Evolutionary conservation across 2,888 invertebrate species (phyloP).

Genomic region (Malthinus flaveolus): DNA sequence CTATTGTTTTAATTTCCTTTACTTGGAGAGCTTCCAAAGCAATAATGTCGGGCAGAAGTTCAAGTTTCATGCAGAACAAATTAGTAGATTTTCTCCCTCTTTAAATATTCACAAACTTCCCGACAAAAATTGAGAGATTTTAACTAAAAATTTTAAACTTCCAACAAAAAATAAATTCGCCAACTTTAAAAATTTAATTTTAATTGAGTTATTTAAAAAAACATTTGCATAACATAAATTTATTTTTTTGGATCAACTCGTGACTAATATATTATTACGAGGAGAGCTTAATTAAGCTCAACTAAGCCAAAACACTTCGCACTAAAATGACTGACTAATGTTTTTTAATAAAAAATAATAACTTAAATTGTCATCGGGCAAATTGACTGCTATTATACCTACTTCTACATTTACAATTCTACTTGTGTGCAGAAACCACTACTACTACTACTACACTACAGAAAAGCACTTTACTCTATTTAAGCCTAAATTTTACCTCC

Average conservation of each 20-base stretch:
- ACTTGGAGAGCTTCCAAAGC: slow-evolving; percentile 49
- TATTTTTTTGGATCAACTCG: no score
- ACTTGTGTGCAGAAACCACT: no score
- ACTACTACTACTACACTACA: no score
- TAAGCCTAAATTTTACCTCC: no score
- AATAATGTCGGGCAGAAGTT: slow-evolving; percentile 50
- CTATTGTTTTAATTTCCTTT: slow-evolving; percentile 52
- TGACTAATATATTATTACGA: no score
- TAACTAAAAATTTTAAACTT: slow-evolving; percentile 3
- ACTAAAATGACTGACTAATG: slow-evolving; percentile 24
- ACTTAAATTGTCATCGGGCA: background rate
- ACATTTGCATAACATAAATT: no score
- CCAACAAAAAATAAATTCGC: no score
- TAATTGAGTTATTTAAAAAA: no score
- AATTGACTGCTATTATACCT: no score
- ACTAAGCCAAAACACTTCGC: slow-evolving; percentile 24
- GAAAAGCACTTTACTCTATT: no score
- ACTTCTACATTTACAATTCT: no score
- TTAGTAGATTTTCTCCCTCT: slow-evolving; percentile 47
- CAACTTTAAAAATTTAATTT: no score
- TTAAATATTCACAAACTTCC: slow-evolving; percentile 49
- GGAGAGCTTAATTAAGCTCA: slow-evolving; percentile 18
- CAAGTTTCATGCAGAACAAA: slow-evolving; percentile 51
- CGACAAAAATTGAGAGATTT: slow-evolving; percentile 29
- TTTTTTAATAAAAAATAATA: slow-evolving; percentile 16